These are phyloP conservation scores for Cyanoliseus patagonus DNA, from an alignment of 2,113 vertebrate species.

Conservation along the genomic window DNA sequence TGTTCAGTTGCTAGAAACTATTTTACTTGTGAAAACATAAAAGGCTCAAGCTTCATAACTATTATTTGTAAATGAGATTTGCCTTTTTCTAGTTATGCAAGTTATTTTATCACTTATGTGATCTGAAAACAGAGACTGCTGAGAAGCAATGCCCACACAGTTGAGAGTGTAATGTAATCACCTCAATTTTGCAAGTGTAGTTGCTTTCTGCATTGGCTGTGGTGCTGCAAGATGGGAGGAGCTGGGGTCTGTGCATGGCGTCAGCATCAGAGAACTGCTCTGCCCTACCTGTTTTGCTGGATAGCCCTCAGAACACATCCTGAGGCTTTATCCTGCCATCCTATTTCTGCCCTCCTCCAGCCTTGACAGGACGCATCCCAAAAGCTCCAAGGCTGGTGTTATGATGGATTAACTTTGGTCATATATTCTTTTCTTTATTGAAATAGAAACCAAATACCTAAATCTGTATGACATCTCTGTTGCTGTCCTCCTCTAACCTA, in stretches of 20 bases:
- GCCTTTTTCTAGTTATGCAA: not conserved
- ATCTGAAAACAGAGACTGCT: not conserved
- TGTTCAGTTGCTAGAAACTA: not conserved
- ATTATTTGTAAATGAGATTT: not conserved
- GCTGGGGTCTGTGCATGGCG: not conserved
- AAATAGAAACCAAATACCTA: not conserved
- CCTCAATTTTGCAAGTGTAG: not conserved
- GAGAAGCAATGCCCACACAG: not conserved
- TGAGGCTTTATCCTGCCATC: not conserved
- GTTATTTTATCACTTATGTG: not conserved
- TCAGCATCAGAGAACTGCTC: not conserved
- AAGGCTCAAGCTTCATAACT: not conserved
- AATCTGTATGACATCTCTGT: not conserved
- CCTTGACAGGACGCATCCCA: not conserved
- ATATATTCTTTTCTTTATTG: not conserved
- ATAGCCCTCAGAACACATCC: not conserved
- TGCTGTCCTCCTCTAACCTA: not conserved
- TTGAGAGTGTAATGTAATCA: not conserved
- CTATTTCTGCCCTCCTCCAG: not conserved
- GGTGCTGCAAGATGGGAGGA: not conserved
- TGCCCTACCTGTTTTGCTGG: accelerated
- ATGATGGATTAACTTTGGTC: not conserved
- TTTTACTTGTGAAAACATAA: not conserved
- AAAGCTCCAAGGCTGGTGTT: not conserved
- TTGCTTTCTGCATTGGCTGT: not conserved